Base-by-base conservation (phyloP, 2,888 invertebrate species). In the Amiota communis region DNA sequence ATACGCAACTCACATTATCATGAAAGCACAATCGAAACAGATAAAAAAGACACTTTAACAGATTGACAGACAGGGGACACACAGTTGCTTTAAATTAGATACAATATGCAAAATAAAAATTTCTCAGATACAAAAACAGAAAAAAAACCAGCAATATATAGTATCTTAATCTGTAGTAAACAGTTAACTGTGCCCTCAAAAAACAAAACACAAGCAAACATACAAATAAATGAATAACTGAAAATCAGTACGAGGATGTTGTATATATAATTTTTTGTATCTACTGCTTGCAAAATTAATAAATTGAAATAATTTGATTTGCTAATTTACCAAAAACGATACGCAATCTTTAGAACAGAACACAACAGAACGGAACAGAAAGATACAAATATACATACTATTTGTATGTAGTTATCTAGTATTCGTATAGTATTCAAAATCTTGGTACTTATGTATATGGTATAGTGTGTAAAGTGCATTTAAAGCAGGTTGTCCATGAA, bases 231-330 rank as follows among this genome's bases (percentile, higher is more conserved):
- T 36, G 36, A 36, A 36, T 36, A 36, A 36, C 36, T 36, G 36
- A 36, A 36, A 36, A 36, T 13, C 63, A 63, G 36, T 63, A 53
- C 63, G 23, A 36, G 63, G 63, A 63, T 63, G 63, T 46, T 46
- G 63, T n/a, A 63, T 63, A 63, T 36, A 63, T 63, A n/a, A 36
- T 13, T 63, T n/a, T 9, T 36, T n/a, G 17, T 63, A 36, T 20
- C 61, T 61, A 3, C n/a, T n/a, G 17, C 63, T 63, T 63, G 63
- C 63, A 46, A 63, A 63, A 63, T 63, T 63, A 63, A 63, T 36
- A 63, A 63, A 63, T 53, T 53, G 63, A 23, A n/a, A 36, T 63
- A 23, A 63, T 63, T 63, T 63, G 63, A 63, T 63, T 63, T 63
- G 63, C 63, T 63, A 46, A 63, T 63, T 63, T 53, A 53, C 36